Evolutionary conservation across 2,113 vertebrate species (phyloP), one percentile per base, ranked within the genome.

Genomic region (Melanotaenia duboulayi): DNA sequence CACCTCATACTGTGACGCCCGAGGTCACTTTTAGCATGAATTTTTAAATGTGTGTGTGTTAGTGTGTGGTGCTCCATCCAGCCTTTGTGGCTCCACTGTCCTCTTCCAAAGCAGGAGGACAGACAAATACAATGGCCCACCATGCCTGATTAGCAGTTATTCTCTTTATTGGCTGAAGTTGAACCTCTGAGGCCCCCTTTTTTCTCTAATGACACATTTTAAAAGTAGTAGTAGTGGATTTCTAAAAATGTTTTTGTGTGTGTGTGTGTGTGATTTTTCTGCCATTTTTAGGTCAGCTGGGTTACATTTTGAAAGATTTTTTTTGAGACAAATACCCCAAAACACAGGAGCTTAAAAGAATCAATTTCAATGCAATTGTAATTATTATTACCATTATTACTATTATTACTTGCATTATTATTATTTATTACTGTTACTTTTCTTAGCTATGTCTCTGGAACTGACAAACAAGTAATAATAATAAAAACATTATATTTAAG

Each of bases 21-120:
- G 10, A 50, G 58, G 58, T 80, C 55, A 66, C 1, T 76, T 66
- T 66, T 64, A 50, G 61, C 24, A 56, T 46, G 39, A 49, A 50
- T 60, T 32, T 63, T 28, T 65, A 35, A 35, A 35, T 9, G 32
- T 35, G 32, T 35, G 32, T 35, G 8, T 35, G 32, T 9, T 3
- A 5, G 32, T 35, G 32, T 35, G 32, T 7, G 11, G 2, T 17
- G 46, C 25, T 65, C 40, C 42, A 46, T 12, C 37, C 39, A 48
- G 48, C 50, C 60, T 79, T 74, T 74, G 25, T 19, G 19, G 40
- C 32, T 32, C 49, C 39, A 20, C 50, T 48, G 20, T 49, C 24
- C 28, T 23, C 20, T 49, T 42, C 7, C 23, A 8, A 51, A 16
- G 8, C 12, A 46, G 22, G 35, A 22, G 13, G 16, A 66, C 17